Evolutionary conservation across 2,113 vertebrate species (phyloP).

Genomic region (Salvelinus alpinus): DNA sequence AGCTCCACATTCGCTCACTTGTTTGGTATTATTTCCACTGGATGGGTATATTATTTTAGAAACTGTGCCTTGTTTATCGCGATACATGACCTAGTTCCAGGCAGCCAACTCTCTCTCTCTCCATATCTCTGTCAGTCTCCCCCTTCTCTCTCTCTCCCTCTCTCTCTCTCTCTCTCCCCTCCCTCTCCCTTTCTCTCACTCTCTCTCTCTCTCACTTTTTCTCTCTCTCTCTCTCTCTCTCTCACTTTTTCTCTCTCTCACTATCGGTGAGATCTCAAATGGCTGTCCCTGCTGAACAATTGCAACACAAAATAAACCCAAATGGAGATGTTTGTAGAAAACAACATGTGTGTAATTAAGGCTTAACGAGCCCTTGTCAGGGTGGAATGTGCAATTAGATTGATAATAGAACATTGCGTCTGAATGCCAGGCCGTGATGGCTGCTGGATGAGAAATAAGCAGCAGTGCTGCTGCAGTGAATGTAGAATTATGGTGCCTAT

Average conservation of each 20-base stretch:
- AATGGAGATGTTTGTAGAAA: slow-evolving; percentile 99
- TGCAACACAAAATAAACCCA: slow-evolving; percentile 88
- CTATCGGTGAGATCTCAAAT: slow-evolving; percentile 76
- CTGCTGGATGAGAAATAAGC: slow-evolving; percentile 52
- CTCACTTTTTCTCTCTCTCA: slow-evolving; percentile 37
- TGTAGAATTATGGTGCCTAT: slow-evolving; percentile 61
- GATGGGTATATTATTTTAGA: slow-evolving; percentile 81
- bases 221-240: slow-evolving; percentile 29
- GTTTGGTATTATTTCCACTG: slow-evolving; percentile 77
- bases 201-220: slow-evolving; percentile 37
- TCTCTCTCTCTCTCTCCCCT: slow-evolving; percentile 36
- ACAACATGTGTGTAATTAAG: slow-evolving; percentile 99
- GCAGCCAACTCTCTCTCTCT: slow-evolving; percentile 52
- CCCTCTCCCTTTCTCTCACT: slow-evolving; percentile 20
- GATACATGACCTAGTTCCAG: slow-evolving; percentile 80
- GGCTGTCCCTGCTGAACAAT: slow-evolving; percentile 86
- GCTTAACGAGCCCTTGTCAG: slow-evolving; percentile 99
- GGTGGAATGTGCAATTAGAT: slow-evolving; percentile 99
- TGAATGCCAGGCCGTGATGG: slow-evolving; percentile 56
- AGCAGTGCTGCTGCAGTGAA: slow-evolving; percentile 53
- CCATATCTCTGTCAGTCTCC: slow-evolving; percentile 33
- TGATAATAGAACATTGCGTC: slow-evolving; percentile 87
- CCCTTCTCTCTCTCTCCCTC: slow-evolving; percentile 29
- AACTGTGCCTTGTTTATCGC: slow-evolving; percentile 78
- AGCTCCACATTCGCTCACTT: slow-evolving; percentile 75